Percentiles rank a stretch among this genome's conserved stretches.
Conservation (phyloP, 2,888 invertebrate species). For the Athetis lepigone region DNA sequence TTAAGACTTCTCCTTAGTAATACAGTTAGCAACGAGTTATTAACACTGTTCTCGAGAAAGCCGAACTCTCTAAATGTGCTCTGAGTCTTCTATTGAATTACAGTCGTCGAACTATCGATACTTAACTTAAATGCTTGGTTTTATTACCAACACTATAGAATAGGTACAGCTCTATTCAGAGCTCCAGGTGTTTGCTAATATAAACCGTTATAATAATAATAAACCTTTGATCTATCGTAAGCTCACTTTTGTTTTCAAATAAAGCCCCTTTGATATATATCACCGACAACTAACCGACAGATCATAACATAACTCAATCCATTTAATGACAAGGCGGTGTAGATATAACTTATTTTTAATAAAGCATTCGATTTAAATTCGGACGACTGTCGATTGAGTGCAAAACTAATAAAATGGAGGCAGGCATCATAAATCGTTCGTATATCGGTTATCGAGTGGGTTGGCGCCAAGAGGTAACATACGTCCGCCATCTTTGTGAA, state of each 20-base stretch:
- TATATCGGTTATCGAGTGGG: conserved; percentile 74
- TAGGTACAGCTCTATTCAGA: conserved; percentile 28
- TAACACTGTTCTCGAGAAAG: conserved; percentile 47
- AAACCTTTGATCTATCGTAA: conserved; percentile 34
- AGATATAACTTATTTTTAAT: conserved; percentile 72
- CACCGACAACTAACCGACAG: conserved; percentile 56
- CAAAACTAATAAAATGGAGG: conserved; percentile 72
- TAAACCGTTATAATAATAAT: conserved; percentile 42
- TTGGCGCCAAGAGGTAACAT: conserved; percentile 75
- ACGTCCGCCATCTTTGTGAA: conserved; percentile 75
- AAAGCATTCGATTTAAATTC: conserved; percentile 66
- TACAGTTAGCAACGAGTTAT: conserved; percentile 42
- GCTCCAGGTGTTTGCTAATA: conserved; percentile 47
- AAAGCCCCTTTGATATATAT: conserved; percentile 44
- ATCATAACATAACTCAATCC: conserved; percentile 63
- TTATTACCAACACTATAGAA: conserved; percentile 26
- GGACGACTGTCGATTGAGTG: conserved; percentile 55
- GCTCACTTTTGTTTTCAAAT: conserved; percentile 56
- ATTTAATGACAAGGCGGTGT: conserved; percentile 63
- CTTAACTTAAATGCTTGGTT: conserved; percentile 28
- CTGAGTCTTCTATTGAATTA: conserved; percentile 34
- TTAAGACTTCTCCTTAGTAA: conserved; percentile 47
- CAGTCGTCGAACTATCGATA: conserved; percentile 28
- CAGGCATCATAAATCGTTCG: conserved; percentile 73
- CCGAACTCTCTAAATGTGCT: conserved; percentile 33